Base-by-base conservation (phyloP, 2,888 invertebrate species). In the Myopa testacea region DNA sequence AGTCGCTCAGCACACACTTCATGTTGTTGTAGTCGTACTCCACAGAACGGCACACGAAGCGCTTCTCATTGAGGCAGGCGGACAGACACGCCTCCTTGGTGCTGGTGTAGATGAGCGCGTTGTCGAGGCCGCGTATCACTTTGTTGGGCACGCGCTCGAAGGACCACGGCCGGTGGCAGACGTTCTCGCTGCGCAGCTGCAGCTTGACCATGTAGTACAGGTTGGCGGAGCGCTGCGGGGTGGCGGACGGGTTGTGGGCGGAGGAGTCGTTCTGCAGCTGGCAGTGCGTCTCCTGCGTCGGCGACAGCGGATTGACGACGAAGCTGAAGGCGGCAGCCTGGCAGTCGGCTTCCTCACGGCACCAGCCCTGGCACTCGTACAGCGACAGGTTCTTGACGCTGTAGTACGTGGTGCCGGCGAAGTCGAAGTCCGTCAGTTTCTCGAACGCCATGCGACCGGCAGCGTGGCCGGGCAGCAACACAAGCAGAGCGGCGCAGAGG, bases 181-280 rank as follows among this genome's bases (percentile, higher is more conserved):
- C 95, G 88, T 96, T 96, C 88, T 97, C 97, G 82, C 96, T 95
- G 88, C 96, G 91, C 84, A 97, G 93, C 82, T 90, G 90, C 85
- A 97, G 91, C 90, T 97, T 97, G 85, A 96, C 96, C 96, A 97
- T 96, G 91, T 97, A 97, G 90, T 97, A 97, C 91, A 96, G 95
- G 89, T 96, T 97, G 85, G 95, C 95, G 37, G 96, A 94, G 78
- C 95, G 91, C 89, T 94, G 94, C 2, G 97, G 95, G 75, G 93
- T 92, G 12, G 95, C 95, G 83, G 94, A 93, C 0, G 97, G 97
- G 88, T 97, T 96, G 86, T 94, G 95, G 73, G 97, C 96, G 82
- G 95, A 94, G 0, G 97, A 97, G 88, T 97, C 97, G 89, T 97
- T 97, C 89, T 97, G 97, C 84, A 97, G 91, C 87, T 96, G 93